Evolutionary conservation across 2,888 invertebrate species (phyloP).

Genomic region (Scaptomyza cyrtandrae): DNA sequence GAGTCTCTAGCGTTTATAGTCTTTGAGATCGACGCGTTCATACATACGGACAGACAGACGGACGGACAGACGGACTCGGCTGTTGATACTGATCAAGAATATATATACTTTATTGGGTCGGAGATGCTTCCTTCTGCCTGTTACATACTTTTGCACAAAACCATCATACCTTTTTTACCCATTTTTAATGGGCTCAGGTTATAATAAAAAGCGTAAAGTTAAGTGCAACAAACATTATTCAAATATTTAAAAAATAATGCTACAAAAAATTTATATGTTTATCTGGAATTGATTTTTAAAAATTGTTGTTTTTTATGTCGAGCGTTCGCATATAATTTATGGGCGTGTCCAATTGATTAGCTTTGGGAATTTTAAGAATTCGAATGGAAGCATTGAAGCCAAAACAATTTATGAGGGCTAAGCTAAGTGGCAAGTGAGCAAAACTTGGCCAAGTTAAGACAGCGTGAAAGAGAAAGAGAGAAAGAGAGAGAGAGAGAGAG

Average conservation of each 20-base stretch:
- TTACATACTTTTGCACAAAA: too few relatives aligned
- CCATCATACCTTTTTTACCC: too few relatives aligned
- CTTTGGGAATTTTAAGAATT: constrained; percentile 26
- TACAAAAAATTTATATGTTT: constrained; percentile 12
- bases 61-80: too few relatives aligned
- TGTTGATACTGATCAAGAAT: too few relatives aligned
- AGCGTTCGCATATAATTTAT: neutral
- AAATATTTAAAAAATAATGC: constrained; percentile 37
- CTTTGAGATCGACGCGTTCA: too few relatives aligned
- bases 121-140: too few relatives aligned
- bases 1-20: too few relatives aligned
- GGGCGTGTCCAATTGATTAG: constrained; percentile 30
- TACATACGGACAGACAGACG: too few relatives aligned
- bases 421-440: constrained; percentile 42
- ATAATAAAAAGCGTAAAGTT: constrained; percentile 31
- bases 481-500: neutral
- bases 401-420: constrained; percentile 48
- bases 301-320: neutral
- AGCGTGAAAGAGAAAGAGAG: neutral
- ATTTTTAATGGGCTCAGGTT: too few relatives aligned
- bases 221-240: constrained; percentile 36
- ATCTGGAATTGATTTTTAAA: neutral
- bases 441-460: constrained; percentile 54
- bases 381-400: constrained; percentile 46
- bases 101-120: too few relatives aligned